These are phyloP conservation scores for Sycophila sp. DNA, from an alignment of 1,140 invertebrate species.

Conservation along the genomic window DNA sequence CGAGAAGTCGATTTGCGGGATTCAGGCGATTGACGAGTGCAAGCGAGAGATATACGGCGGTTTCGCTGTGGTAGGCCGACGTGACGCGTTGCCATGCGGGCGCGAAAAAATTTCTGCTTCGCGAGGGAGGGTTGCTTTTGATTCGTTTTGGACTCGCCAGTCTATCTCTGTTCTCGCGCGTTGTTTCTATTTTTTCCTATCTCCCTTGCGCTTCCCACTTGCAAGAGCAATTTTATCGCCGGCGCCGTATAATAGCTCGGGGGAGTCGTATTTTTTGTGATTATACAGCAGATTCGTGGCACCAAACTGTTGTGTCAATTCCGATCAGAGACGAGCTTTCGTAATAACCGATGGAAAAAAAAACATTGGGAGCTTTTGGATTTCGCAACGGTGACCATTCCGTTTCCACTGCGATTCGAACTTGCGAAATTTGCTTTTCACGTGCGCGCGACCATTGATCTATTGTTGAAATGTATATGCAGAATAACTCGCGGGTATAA, in stretches of 20 bases:
- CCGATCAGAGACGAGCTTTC: conserved; percentile 19
- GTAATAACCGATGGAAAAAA: conserved; percentile 7
- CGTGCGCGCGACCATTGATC: too few species aligned
- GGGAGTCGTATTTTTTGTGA: conserved; percentile 27
- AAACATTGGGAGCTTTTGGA: conserved; percentile 18
- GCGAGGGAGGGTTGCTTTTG: conserved; percentile 13
- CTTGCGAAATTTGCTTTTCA: too few species aligned
- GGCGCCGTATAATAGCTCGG: conserved; percentile 15
- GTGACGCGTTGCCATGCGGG: too few species aligned
- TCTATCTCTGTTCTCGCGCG: too few species aligned
- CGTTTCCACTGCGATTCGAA: background rate
- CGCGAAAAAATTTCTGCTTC: conserved; percentile 24
- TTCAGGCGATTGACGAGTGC: conserved; percentile 12
- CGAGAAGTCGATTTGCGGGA: conserved; percentile 36
- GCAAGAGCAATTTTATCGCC: conserved; percentile 23
- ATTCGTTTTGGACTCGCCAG: conserved; percentile 36
- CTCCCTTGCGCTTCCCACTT: background rate
- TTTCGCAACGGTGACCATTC: background rate
- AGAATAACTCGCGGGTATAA: too few species aligned
- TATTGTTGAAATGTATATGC: too few species aligned
- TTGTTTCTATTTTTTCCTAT: conserved; percentile 14
- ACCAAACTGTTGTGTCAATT: conserved; percentile 14
- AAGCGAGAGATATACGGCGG: background rate
- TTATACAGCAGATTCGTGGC: conserved; percentile 14
- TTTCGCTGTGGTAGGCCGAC: conserved; percentile 12